phyloP scores from a whole-genome alignment of 2,888 invertebrate genomes.

The Falcaria lacertinaria region DNA sequence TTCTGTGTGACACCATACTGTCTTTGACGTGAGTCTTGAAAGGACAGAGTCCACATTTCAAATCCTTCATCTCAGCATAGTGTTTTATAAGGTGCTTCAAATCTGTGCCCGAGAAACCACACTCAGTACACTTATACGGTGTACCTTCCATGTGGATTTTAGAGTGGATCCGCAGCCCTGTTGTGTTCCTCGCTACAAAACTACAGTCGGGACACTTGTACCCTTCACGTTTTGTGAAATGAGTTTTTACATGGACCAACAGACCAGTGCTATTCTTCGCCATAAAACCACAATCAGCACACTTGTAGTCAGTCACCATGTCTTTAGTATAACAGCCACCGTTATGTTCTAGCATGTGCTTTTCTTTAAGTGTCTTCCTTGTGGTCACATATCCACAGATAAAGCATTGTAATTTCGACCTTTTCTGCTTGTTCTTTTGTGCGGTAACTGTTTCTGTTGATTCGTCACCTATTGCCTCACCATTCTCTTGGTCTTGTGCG shows the following conservation, averaged over 20 bases:
- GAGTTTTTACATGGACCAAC: constrained; percentile 15
- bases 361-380: too few species aligned
- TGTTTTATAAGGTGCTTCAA: constrained; percentile 14
- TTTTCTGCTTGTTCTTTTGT: too few species aligned
- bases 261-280: constrained; percentile 9
- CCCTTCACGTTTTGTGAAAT: too few species aligned
- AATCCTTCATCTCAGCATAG: constrained; percentile 3
- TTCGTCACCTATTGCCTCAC: too few species aligned
- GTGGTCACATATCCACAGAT: too few species aligned
- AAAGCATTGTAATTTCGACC: neutral
- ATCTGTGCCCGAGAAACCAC: constrained; percentile 8
- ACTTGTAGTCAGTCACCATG: neutral
- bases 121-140: constrained; percentile 15
- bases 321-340: too few species aligned
- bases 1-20: constrained; percentile 1
- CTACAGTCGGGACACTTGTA: constrained; percentile 13
- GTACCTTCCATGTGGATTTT: constrained; percentile 11
- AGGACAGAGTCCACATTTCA: constrained; percentile 1
- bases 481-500: neutral
- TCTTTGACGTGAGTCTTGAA: constrained; percentile 4
- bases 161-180: constrained; percentile 14
- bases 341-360: too few species aligned
- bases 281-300: constrained; percentile 15
- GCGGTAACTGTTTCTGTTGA: too few species aligned
- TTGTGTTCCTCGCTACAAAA: constrained; percentile 9